Base-by-base conservation (phyloP, 2,888 invertebrate species). In the Drosophila diplacantha region DNA sequence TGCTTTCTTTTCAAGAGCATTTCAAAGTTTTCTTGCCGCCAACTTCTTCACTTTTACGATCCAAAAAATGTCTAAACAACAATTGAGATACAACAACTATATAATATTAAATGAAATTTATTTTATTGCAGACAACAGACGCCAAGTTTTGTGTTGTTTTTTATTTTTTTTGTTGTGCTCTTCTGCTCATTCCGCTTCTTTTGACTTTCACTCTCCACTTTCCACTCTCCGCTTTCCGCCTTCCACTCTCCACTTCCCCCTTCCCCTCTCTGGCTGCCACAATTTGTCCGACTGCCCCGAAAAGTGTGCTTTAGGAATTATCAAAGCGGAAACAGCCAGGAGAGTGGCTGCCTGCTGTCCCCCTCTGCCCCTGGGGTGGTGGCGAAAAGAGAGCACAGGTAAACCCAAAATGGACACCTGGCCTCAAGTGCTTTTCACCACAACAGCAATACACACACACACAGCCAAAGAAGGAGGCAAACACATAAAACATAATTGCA, bases 61-160 rank as follows among this genome's bases (percentile, higher is more conserved):
- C 47, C 46, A 46, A 41, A 65, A 65, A 65, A 59, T 47, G 65
- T 63, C 64, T 41, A 35, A 63, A 61, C 53, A 61, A 61, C 60
- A 61, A 61, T 63, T 61, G 60, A 43, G 64, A 60, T 34, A 60
- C 63, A 60, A 50, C 57, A 61, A 73, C 75, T 46, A 55, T 46
- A 53, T 56, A 73, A 73, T 43, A 65, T 58, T 76, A 76, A 71
- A 62, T 71, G 71, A 71, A 74, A 74, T 76, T 74, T 76, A 74
- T 74, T 80, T 74, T 79, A 79, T 79, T 73, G 66, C 71, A 57
- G 80, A 60, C 76, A 61, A 66, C 72, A 62, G 59, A 49, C 65
- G 60, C 59, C 63, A 62, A 55, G 41, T 54, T 54, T 24, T 41
- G 41, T 41, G 11, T 50, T 61, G 22, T 59, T 43, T 47, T 60